Conservation (phyloP, 2,888 invertebrate species). For the Cephus nigrinus region DNA sequence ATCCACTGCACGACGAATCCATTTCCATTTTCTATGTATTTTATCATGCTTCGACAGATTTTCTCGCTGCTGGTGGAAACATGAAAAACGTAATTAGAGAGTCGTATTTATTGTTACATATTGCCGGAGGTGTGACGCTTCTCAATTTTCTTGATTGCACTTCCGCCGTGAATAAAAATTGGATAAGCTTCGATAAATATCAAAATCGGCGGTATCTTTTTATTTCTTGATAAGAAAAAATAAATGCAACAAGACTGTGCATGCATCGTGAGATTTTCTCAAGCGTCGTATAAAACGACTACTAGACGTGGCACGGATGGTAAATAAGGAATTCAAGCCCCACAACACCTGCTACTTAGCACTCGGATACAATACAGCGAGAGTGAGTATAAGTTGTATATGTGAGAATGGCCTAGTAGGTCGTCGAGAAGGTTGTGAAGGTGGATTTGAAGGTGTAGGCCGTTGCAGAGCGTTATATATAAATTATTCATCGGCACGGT, state of each 20-base stretch:
- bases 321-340: conserved; percentile 34
- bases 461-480: conserved; percentile 16
- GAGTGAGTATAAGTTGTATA: not conserved
- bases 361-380: conserved; percentile 6
- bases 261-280: not conserved
- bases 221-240: not conserved
- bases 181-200: not conserved
- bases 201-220: not conserved
- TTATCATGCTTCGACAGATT: not conserved
- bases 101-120: not conserved
- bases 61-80: not conserved
- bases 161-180: not conserved
- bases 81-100: not conserved
- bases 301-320: conserved; percentile 21
- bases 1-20: not conserved
- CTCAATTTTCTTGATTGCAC: not conserved
- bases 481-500: conserved; percentile 34
- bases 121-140: not conserved
- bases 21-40: not conserved
- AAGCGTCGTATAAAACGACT: conserved; percentile 23
- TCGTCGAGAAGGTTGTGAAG: not conserved
- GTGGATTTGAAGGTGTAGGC: not conserved
- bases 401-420: not conserved
- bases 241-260: not conserved
- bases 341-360: conserved; percentile 40